Conservation (phyloP, 2,797 vertebrate genomes). For the Picus viridis region DNA sequence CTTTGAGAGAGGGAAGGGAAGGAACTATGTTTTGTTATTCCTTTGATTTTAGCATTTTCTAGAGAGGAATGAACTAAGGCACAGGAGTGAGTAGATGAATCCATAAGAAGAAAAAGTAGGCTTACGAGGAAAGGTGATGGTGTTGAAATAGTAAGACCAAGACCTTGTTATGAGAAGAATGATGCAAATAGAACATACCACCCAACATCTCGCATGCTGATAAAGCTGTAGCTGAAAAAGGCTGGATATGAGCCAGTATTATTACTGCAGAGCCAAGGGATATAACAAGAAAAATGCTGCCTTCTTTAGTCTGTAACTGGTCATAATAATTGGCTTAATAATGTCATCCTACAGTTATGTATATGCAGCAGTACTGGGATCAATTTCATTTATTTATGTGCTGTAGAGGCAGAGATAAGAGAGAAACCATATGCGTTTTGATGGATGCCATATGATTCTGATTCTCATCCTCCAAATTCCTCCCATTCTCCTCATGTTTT, state of each 20-base stretch:
- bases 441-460: slow-evolving; percentile 40
- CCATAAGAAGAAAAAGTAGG: neutral
- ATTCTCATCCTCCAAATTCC: slow-evolving; percentile 31
- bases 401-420: slow-evolving; percentile 14
- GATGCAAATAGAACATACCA: neutral
- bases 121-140: neutral
- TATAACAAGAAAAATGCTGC: neutral
- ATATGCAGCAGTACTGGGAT: slow-evolving; percentile 4
- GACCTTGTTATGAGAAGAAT: neutral
- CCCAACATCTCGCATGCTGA: fast-evolving
- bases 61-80: neutral
- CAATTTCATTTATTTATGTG: neutral
- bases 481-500: slow-evolving; percentile 38
- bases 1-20: neutral
- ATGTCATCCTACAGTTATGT: neutral
- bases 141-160: neutral
- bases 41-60: neutral
- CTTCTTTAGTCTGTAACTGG: neutral
- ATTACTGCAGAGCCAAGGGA: neutral
- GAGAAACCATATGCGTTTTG: slow-evolving; percentile 35
- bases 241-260: neutral
- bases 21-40: neutral
- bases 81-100: neutral
- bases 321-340: slow-evolving; percentile 6
- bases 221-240: neutral